Evolutionary conservation across 2,113 vertebrate species (phyloP).

Genomic region (Noctilio leporinus): DNA sequence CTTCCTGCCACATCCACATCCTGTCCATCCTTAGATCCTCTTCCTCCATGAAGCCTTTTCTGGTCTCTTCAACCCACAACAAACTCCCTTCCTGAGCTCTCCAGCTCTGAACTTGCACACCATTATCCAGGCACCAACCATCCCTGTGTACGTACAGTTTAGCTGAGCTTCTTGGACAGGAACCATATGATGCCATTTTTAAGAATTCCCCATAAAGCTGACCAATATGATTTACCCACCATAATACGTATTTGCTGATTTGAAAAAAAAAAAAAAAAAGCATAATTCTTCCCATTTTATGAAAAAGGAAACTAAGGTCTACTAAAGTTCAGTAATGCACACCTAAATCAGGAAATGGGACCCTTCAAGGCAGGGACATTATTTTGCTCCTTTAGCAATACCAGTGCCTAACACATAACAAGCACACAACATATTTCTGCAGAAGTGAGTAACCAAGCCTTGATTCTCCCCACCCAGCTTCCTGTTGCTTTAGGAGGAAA

Average conservation of each 20-base stretch:
- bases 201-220: not conserved
- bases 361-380: not conserved
- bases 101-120: not conserved
- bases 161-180: not conserved
- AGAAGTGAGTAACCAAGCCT: not conserved
- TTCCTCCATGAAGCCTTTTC: not conserved
- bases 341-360: not conserved
- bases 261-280: not conserved
- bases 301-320: not conserved
- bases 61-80: not conserved
- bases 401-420: not conserved
- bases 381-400: not conserved
- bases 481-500: not conserved
- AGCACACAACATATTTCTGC: not conserved
- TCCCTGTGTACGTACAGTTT: not conserved
- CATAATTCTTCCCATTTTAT: not conserved
- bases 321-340: not conserved
- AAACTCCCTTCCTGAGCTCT: not conserved
- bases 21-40: not conserved
- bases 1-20: not conserved
- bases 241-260: not conserved
- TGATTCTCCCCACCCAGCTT: not conserved
- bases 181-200: not conserved
- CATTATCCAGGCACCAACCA: not conserved
- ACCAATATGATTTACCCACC: not conserved